Evolutionary conservation across 2,888 invertebrate species (phyloP).

Genomic region (Tetranychus piercei): DNA sequence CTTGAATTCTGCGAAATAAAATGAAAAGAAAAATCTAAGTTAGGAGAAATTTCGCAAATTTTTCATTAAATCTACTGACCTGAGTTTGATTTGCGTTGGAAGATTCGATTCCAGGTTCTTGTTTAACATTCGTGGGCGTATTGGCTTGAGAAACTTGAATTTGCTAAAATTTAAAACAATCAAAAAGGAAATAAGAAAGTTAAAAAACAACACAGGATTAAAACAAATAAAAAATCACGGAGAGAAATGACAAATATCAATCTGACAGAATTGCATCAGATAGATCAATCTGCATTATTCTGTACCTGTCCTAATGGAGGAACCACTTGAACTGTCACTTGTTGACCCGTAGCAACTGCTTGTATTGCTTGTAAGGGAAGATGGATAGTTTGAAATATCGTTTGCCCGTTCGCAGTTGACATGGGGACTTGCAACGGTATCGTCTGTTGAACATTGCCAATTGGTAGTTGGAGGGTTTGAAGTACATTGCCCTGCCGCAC

Average conservation of each 20-base stretch:
- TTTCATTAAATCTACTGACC: neutral
- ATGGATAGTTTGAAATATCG: slow-evolving; percentile 83
- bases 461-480: slow-evolving; percentile 27
- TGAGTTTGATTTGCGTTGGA: slow-evolving; percentile 17
- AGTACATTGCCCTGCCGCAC: slow-evolving; percentile 39
- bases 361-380: slow-evolving; percentile 63
- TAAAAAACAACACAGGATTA: neutral
- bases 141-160: slow-evolving; percentile 31
- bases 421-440: slow-evolving; percentile 58
- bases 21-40: neutral
- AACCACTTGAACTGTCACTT: slow-evolving; percentile 27
- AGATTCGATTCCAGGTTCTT: slow-evolving; percentile 20
- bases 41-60: neutral
- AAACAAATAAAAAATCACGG: too few species aligned
- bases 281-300: too few species aligned
- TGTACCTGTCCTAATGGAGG: slow-evolving; percentile 26
- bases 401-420: slow-evolving; percentile 66
- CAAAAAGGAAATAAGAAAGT: neutral
- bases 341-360: slow-evolving; percentile 34
- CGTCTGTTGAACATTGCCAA: slow-evolving; percentile 35
- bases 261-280: too few species aligned
- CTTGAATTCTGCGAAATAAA: slow-evolving; percentile 11
- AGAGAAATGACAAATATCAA: too few species aligned
- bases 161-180: slow-evolving; percentile 36
- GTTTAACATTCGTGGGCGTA: slow-evolving; percentile 19